Conservation (phyloP, 2,888 invertebrate genomes). For the Pseudococcus viburni region DNA sequence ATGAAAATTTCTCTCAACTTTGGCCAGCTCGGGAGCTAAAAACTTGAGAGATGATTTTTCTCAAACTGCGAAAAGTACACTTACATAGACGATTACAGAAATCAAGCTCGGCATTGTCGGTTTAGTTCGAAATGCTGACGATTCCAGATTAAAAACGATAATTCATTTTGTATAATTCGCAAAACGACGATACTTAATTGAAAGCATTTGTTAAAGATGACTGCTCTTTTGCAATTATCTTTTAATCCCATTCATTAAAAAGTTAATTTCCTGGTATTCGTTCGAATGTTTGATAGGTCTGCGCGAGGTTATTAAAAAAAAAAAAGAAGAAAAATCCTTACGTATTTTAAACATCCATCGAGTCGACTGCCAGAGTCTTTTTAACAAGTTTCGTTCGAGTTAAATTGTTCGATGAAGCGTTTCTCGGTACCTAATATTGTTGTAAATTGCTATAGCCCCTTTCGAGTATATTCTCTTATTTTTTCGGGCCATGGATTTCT, state of each 20-base stretch:
- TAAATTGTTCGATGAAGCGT: slow-evolving; percentile 26
- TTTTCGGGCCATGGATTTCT: neutral
- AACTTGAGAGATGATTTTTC: slow-evolving; percentile 9
- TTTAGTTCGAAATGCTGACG: slow-evolving; percentile 1
- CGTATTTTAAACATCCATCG: slow-evolving; percentile 16
- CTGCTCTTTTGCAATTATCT: slow-evolving; percentile 33
- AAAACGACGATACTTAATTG: slow-evolving; percentile 38
- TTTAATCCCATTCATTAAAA: slow-evolving; percentile 48
- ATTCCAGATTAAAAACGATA: slow-evolving; percentile 16
- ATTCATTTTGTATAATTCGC: slow-evolving; percentile 30
- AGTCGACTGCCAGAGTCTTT: neutral
- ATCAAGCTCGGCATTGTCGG: neutral
- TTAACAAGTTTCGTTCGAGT: slow-evolving; percentile 32
- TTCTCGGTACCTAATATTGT: slow-evolving; percentile 25
- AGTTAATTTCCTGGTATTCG: slow-evolving; percentile 46
- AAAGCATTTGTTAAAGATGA: slow-evolving; percentile 30
- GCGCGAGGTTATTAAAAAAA: slow-evolving; percentile 21
- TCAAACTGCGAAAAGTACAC: neutral
- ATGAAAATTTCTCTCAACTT: neutral
- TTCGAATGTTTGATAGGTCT: slow-evolving; percentile 43
- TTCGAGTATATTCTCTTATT: slow-evolving; percentile 1
- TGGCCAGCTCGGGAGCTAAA: neutral
- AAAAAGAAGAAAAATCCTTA: neutral
- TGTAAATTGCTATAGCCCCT: neutral
- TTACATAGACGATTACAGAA: neutral